phyloP scores from a whole-genome alignment of 2,888 invertebrate species.

The Gari tellinella region DNA sequence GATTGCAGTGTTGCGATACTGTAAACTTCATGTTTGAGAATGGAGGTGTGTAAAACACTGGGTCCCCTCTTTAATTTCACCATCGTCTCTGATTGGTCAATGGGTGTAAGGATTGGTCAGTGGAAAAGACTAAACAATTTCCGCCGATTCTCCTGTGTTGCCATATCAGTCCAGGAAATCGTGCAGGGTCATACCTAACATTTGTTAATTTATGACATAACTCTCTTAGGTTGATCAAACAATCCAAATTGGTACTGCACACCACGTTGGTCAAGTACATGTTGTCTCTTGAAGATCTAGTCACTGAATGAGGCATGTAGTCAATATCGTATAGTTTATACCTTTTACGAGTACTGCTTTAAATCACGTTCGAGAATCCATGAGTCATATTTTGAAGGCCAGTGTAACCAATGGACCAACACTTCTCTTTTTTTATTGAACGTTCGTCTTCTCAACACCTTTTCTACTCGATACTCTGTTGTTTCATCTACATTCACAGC shows the following conservation, averaged over 20 bases:
- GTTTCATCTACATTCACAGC: constrained; percentile 28
- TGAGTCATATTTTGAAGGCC: constrained; percentile 52
- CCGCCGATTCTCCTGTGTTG: constrained; percentile 32
- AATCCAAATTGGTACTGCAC: constrained; percentile 16
- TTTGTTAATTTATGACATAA: constrained; percentile 18
- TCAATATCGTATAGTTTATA: too few species aligned
- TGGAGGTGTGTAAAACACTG: too few species aligned
- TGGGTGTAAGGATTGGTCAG: too few species aligned
- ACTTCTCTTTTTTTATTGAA: constrained; percentile 31
- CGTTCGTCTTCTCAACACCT: constrained; percentile 34
- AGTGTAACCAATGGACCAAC: constrained; percentile 51
- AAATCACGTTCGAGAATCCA: constrained; percentile 15
- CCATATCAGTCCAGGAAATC: constrained; percentile 29
- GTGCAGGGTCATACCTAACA: constrained; percentile 8
- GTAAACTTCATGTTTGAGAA: too few species aligned
- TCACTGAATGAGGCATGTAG: too few species aligned
- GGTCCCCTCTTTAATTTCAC: too few species aligned
- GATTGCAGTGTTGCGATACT: too few species aligned
- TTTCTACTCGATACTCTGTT: constrained; percentile 35
- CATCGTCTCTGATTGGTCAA: too few species aligned
- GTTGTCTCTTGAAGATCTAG: neutral
- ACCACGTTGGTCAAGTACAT: constrained; percentile 37
- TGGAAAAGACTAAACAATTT: constrained; percentile 35
- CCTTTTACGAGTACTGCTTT: too few species aligned
- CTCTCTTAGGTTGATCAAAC: constrained; percentile 13